Evolutionary conservation across 2,797 vertebrate species (phyloP).

Genomic region (Orestias chungarensis): DNA sequence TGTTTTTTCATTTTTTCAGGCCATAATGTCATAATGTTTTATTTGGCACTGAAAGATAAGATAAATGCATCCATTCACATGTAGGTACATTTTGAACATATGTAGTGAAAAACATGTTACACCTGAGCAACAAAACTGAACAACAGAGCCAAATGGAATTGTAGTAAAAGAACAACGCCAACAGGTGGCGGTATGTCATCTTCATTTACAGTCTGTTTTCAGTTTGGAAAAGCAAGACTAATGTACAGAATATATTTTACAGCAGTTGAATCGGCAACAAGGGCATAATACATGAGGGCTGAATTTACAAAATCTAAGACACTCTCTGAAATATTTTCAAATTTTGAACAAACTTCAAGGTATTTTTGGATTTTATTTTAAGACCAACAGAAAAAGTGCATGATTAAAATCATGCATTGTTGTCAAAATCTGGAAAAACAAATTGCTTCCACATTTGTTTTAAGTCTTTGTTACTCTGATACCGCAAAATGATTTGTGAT

Average conservation of each 20-base stretch:
- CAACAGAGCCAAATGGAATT: constrained; percentile 4
- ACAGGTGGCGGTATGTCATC: constrained; percentile 48
- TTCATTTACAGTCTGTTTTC: neutral
- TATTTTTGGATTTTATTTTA: neutral
- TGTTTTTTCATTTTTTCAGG: neutral
- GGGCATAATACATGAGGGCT: neutral
- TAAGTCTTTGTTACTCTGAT: neutral
- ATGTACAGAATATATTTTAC: neutral
- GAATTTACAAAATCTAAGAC: no score
- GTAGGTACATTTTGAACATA: neutral
- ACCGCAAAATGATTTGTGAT: no score
- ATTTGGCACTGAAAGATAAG: neutral
- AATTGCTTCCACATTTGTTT: neutral
- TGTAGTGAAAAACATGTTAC: neutral
- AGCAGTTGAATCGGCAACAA: neutral
- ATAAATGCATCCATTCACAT: no score
- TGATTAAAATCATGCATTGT: neutral
- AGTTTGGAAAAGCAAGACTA: neutral
- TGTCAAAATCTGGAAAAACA: neutral
- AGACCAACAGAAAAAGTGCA: neutral
- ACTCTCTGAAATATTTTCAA: neutral
- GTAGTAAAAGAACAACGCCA: constrained; percentile 39
- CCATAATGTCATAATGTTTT: neutral
- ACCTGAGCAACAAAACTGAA: neutral
- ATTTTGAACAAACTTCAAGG: neutral